Percentiles rank a stretch among this genome's conserved stretches.
phyloP scores from a whole-genome alignment of 2,113 vertebrate species.

The Solea senegalensis region DNA sequence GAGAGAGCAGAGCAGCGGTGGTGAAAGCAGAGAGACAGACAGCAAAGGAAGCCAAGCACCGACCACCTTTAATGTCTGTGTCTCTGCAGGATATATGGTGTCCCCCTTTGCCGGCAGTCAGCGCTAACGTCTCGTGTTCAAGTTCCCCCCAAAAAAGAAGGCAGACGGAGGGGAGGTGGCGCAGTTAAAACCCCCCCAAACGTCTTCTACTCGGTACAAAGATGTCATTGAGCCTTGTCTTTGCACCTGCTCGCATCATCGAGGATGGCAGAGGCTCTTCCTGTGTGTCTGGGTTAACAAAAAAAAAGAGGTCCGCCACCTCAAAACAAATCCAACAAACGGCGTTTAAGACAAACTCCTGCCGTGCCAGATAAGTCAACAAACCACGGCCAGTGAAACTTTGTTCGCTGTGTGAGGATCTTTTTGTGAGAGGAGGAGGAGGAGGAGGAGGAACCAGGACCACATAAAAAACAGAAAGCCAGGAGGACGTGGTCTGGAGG shows the following conservation, averaged over 20 bases:
- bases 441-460: constrained; percentile 17
- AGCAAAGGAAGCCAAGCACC: not conserved
- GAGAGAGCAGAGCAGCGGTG: too few relatives aligned
- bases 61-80: constrained; percentile 54
- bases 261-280: constrained; percentile 59
- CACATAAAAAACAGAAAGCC: constrained; percentile 52
- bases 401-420: constrained; percentile 56
- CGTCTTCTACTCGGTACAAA: constrained; percentile 58
- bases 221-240: constrained; percentile 70
- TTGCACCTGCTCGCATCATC: constrained; percentile 63
- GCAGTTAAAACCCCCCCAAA: constrained; percentile 24
- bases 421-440: constrained; percentile 35
- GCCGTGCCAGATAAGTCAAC: constrained; percentile 63
- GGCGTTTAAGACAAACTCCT: constrained; percentile 21
- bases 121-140: constrained; percentile 36
- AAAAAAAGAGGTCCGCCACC: constrained; percentile 18
- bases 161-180: constrained; percentile 26
- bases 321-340: constrained; percentile 24
- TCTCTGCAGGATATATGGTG: constrained; percentile 48
- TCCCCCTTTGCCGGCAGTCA: constrained; percentile 26
- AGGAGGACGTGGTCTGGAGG: constrained; percentile 49
- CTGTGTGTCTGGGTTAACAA: constrained; percentile 34
- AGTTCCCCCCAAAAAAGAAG: constrained; percentile 1
- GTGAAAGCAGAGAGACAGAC: constrained; percentile 6
- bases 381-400: constrained; percentile 54